Evolutionary conservation across 1,140 invertebrate species (phyloP).

Genomic region (Dreissena polymorpha): DNA sequence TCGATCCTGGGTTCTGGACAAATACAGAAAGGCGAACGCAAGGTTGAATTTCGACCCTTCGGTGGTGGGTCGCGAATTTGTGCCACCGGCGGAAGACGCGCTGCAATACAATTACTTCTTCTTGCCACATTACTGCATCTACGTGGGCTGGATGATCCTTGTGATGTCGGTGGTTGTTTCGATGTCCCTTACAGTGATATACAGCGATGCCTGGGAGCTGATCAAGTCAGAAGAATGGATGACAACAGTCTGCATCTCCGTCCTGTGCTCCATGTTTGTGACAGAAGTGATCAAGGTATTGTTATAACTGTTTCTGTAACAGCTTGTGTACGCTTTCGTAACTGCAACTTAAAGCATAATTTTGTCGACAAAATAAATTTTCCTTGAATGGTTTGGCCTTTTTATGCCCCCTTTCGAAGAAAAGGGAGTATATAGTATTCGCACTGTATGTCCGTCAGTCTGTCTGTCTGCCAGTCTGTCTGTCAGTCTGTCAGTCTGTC

Average conservation of each 20-base stretch:
- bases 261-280: conserved; percentile 63
- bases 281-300: conserved; percentile 72
- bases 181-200: conserved; percentile 63
- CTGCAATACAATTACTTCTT: conserved; percentile 49
- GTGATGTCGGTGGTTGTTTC: conserved; percentile 48
- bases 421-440: no score
- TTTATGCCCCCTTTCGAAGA: no score
- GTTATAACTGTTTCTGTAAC: background rate
- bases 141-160: conserved; percentile 67
- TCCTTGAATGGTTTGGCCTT: no score
- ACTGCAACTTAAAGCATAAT: no score
- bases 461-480: no score
- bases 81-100: conserved; percentile 20
- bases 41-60: conserved; percentile 38
- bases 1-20: background rate
- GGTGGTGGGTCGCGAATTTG: conserved; percentile 4
- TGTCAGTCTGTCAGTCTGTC: no score
- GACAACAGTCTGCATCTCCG: conserved; percentile 63
- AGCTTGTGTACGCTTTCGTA: no score
- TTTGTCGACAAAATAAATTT: no score
- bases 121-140: conserved; percentile 66
- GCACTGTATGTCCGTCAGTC: no score
- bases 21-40: conserved; percentile 31
- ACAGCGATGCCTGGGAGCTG: conserved; percentile 68
- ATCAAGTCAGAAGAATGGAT: conserved; percentile 70